Evolutionary conservation across 2,888 invertebrate species (phyloP), one percentile per base, ranked within the genome.

Genomic region (Lapara coniferarum): DNA sequence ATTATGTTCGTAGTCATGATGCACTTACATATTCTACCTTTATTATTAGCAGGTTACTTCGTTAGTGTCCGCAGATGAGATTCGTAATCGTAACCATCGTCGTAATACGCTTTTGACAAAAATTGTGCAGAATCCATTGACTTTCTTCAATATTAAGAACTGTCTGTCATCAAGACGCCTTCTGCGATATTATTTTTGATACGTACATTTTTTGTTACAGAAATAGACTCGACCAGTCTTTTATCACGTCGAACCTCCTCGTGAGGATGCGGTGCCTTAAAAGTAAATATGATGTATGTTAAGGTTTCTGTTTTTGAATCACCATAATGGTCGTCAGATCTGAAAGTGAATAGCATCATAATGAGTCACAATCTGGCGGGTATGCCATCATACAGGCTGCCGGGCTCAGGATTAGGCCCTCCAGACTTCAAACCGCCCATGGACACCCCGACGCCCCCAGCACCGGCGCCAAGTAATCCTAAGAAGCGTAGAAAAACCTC

Each of bases 401-500:
- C 96, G 85, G 96, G 96, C 89, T 96, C 95, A 75, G 95, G 95
- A 78, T 91, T 96, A 83, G 96, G 96, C 80, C 96, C 95, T 80
- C 95, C 96, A 73, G 96, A 96, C 90, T 96, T 96, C 79, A 96
- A 96, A 83, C 95, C 96, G 73, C 95, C 96, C 70, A 95, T 96
- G 94, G 96, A 96, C 84, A 95, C 95, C 72, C 95, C 95, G 57
- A 95, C 95, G 71, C 95, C 95, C n/a, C 95, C 97, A 67, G 95
- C 96, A 71, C 96, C 96, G 78, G 96, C 97, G 75, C 97, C 97
- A 76, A 96, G 96, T 77, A 97, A 97, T 92, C 97, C 97, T 46
- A 98, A 98, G 89, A 98, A 98, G 91, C 95, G 98, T 81, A 95
- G 97, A 89, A 96, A 98, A 94, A 97, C 97, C 79, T 95, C 96